Conservation (phyloP, 1,140 invertebrate genomes). For the Macrobrachium rosenbergii region DNA sequence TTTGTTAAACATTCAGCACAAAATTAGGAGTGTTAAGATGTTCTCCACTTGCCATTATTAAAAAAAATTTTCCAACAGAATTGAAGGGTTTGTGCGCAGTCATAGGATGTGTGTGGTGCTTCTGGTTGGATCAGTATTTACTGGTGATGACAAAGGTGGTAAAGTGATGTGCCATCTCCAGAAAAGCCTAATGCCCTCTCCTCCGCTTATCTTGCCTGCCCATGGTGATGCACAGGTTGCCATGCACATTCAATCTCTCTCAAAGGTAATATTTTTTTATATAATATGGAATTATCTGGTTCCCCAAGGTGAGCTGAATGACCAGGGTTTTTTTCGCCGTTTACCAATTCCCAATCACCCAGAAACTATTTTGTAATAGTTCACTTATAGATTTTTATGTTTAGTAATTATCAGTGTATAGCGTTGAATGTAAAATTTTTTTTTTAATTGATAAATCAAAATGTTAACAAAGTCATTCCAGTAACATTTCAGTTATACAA, state of each 20-base stretch:
- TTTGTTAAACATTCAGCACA: neutral
- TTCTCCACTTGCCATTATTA: neutral
- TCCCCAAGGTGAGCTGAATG: slow-evolving; percentile 5
- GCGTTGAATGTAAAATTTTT: too few relatives aligned
- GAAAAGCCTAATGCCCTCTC: slow-evolving; percentile 11
- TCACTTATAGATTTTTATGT: too few relatives aligned
- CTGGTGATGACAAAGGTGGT: slow-evolving; percentile 30
- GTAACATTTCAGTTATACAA: too few relatives aligned
- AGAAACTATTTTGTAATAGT: too few relatives aligned
- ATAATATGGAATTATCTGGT: too few relatives aligned
- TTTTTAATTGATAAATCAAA: too few relatives aligned
- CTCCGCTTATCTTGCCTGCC: slow-evolving; percentile 40
- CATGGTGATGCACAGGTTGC: slow-evolving; percentile 39
- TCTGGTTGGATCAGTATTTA: slow-evolving; percentile 37
- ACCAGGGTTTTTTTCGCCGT: too few relatives aligned
- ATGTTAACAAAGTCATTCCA: too few relatives aligned
- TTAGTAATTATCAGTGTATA: too few relatives aligned
- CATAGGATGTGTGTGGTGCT: slow-evolving; percentile 11
- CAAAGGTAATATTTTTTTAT: slow-evolving; percentile 15
- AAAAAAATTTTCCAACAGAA: neutral
- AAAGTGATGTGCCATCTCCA: slow-evolving; percentile 5
- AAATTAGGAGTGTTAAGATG: neutral
- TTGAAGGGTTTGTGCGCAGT: neutral
- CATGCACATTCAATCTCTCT: slow-evolving; percentile 22
- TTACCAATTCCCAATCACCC: too few relatives aligned